A percentile compares a stretch with the other conserved stretches of the same genome.
Evolutionary conservation across 2,888 invertebrate species (phyloP).

Genomic region (Dryococelus australis): DNA sequence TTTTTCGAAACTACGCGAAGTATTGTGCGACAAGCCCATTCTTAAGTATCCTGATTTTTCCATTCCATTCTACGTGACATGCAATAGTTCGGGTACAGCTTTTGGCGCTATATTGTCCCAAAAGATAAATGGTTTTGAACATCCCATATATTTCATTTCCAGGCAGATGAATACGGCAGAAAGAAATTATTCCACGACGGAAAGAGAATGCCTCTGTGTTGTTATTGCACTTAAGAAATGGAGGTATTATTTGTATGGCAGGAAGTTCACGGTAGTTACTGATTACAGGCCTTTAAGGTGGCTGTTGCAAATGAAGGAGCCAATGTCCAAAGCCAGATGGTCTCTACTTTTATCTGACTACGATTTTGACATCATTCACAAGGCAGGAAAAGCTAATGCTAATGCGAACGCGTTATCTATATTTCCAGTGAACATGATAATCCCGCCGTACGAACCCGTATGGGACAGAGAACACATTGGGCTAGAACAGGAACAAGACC

Average conservation of each 20-base stretch:
- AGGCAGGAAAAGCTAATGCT: not conserved
- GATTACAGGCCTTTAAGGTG: not conserved
- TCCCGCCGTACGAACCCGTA: not conserved
- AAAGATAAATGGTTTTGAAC: not conserved
- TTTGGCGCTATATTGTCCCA: not conserved
- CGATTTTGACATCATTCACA: not conserved
- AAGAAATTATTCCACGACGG: not conserved
- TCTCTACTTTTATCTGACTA: not conserved
- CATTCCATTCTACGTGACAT: not conserved
- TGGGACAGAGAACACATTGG: not conserved
- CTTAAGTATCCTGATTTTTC: not conserved
- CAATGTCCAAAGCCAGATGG: not conserved
- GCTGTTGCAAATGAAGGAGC: not conserved
- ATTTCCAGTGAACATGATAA: too few relatives aligned
- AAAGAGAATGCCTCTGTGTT: too few relatives aligned
- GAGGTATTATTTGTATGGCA: not conserved
- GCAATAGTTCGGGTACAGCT: not conserved
- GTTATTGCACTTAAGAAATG: too few relatives aligned
- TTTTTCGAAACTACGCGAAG: not conserved
- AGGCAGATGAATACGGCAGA: not conserved
- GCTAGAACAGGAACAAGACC: not conserved
- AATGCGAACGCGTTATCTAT: not conserved
- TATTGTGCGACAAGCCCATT: not conserved
- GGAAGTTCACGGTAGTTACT: not conserved
- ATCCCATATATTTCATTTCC: not conserved